Evolutionary conservation across 2,888 invertebrate species (phyloP).

Genomic region (Watsonalla cultraria): DNA sequence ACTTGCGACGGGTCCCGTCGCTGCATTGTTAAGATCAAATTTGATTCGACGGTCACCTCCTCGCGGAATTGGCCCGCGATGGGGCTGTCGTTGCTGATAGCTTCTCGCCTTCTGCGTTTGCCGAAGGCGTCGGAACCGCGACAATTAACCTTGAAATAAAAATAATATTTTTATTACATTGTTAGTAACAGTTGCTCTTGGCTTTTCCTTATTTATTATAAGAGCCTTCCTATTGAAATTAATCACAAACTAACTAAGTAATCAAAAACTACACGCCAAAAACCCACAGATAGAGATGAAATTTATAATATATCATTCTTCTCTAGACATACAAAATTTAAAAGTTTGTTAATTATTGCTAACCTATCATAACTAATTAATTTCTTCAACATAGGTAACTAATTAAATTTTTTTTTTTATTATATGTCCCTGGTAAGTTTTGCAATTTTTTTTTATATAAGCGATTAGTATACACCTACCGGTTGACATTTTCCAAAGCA

Average conservation of each 20-base stretch:
- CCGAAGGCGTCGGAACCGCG: constrained; percentile 94
- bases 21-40: constrained; percentile 93
- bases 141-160: constrained; percentile 86
- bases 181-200: too few species aligned
- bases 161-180: constrained; percentile 1
- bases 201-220: too few species aligned
- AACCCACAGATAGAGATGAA: too few species aligned
- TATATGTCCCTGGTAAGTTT: background rate
- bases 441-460: background rate
- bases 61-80: constrained; percentile 91
- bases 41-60: constrained; percentile 95
- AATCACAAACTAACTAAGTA: background rate
- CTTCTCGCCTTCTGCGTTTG: constrained; percentile 84
- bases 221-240: background rate
- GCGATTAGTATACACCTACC: constrained; percentile 69
- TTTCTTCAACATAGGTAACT: too few species aligned
- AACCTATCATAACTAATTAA: too few species aligned
- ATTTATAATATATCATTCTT: too few species aligned
- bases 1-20: constrained; percentile 87
- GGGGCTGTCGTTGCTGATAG: constrained; percentile 63
- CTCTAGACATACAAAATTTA: too few species aligned
- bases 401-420: too few species aligned
- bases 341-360: too few species aligned
- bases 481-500: constrained; percentile 97
- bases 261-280: too few species aligned